These are phyloP conservation scores for Plemyria rubiginata DNA, from an alignment of 2,888 invertebrate genomes.

Conservation along the genomic window DNA sequence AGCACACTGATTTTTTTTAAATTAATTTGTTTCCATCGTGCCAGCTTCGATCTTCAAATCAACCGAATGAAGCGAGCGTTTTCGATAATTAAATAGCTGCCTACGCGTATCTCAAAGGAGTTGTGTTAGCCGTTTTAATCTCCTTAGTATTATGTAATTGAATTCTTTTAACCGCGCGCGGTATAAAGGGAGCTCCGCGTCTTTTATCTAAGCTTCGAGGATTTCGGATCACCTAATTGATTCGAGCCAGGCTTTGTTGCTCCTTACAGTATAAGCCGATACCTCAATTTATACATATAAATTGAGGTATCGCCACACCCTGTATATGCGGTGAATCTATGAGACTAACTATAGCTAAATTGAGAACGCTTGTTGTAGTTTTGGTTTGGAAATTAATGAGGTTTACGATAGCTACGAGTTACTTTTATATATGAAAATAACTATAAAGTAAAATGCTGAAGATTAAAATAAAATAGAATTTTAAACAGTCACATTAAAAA, in stretches of 20 bases:
- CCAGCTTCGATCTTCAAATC: conserved; percentile 55
- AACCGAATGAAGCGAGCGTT: conserved; percentile 49
- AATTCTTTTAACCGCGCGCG: conserved; percentile 79
- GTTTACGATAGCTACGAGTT: background rate
- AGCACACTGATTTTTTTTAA: conserved; percentile 26
- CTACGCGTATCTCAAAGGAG: conserved; percentile 65
- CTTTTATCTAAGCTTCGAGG: conserved; percentile 71
- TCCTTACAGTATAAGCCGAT: conserved; percentile 51
- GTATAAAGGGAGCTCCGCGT: conserved; percentile 74
- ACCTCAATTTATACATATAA: conserved; percentile 35
- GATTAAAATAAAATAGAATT: conserved; percentile 9
- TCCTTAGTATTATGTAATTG: conserved; percentile 79
- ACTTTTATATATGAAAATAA: too few relatives aligned
- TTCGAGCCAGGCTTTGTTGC: conserved; percentile 65
- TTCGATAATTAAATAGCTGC: conserved; percentile 73
- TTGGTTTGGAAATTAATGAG: background rate
- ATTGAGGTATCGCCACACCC: too few relatives aligned
- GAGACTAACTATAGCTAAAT: conserved; percentile 19
- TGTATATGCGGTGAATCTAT: conserved; percentile 11
- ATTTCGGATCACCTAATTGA: conserved; percentile 73
- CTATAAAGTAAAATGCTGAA: background rate
- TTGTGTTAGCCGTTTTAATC: conserved; percentile 79
- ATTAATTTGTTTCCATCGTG: conserved; percentile 27
- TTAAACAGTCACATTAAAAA: conserved; percentile 48
- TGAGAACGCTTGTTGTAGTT: conserved; percentile 19